phyloP scores from a whole-genome alignment of 2,888 invertebrate species.

The Phlogophora meticulosa region DNA sequence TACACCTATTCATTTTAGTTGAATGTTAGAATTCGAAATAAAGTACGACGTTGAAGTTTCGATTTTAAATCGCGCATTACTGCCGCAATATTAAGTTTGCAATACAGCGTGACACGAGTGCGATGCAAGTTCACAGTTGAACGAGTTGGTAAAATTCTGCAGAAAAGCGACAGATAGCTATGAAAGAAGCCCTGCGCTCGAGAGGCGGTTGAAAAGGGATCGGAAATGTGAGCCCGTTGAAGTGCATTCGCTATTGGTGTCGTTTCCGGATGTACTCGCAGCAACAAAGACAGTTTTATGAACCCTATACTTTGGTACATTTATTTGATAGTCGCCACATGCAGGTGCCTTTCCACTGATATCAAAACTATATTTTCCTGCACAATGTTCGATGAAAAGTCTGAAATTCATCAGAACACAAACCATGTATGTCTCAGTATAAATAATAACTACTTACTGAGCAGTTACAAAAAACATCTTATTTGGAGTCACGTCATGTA shows the following conservation, averaged over 20 bases:
- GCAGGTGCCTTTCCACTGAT: slow-evolving; percentile 43
- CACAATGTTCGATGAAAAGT: not conserved
- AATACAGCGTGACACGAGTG: slow-evolving; percentile 44
- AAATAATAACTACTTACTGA: slow-evolving; percentile 33
- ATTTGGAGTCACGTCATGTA: slow-evolving; percentile 61
- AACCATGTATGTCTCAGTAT: slow-evolving; percentile 9
- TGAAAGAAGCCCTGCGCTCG: slow-evolving; percentile 76
- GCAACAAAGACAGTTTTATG: slow-evolving; percentile 68
- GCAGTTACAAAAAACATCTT: slow-evolving; percentile 47
- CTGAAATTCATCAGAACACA: slow-evolving; percentile 1
- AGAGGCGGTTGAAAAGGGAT: slow-evolving; percentile 78
- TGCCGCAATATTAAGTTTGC: slow-evolving; percentile 53
- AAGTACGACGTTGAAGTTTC: not conserved
- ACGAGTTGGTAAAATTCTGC: slow-evolving; percentile 79
- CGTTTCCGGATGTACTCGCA: slow-evolving; percentile 73
- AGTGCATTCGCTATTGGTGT: slow-evolving; percentile 82
- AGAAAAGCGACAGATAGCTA: slow-evolving; percentile 75
- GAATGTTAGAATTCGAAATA: not conserved
- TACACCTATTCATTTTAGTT: not conserved
- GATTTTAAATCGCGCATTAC: slow-evolving; percentile 39
- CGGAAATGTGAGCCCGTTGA: slow-evolving; percentile 76
- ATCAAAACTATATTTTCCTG: slow-evolving; percentile 20
- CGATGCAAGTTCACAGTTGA: slow-evolving; percentile 76
- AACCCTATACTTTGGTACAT: slow-evolving; percentile 58
- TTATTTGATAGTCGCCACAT: slow-evolving; percentile 64